A percentile compares a stretch with the other conserved stretches of the same genome.
Evolutionary conservation across 2,797 vertebrate species (phyloP).

Genomic region (Pelodytes ibericus): DNA sequence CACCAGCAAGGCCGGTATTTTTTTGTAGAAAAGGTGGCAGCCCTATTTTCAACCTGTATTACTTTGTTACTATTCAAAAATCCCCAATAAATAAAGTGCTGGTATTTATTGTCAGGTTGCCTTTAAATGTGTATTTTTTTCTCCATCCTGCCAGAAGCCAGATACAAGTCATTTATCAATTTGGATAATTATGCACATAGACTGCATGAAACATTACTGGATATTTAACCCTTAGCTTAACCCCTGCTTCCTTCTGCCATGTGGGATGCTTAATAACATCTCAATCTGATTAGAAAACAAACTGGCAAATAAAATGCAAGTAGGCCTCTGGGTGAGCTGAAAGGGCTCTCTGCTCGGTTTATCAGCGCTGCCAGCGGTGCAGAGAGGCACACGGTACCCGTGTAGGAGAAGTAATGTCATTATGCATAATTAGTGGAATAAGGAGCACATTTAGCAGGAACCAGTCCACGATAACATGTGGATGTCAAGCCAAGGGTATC

Average conservation of each 20-base stretch:
- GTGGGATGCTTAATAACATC: not conserved
- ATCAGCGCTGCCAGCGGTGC: not conserved
- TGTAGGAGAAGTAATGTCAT: conserved; percentile 17
- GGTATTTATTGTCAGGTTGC: too few relatives aligned
- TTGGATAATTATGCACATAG: not conserved
- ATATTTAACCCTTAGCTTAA: not conserved
- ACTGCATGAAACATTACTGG: not conserved
- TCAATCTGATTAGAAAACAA: not conserved
- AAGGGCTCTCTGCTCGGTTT: not conserved
- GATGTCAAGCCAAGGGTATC: conserved; percentile 37
- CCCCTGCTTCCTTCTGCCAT: not conserved
- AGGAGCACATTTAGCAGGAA: not conserved
- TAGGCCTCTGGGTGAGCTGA: not conserved
- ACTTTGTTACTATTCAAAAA: too few relatives aligned
- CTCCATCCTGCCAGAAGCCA: not conserved
- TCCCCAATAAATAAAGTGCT: too few relatives aligned
- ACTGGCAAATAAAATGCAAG: not conserved
- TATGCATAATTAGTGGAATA: conserved; percentile 37
- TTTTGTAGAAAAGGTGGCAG: too few relatives aligned
- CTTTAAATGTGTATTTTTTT: too few relatives aligned
- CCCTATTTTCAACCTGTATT: too few relatives aligned
- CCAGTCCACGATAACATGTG: conserved; percentile 13
- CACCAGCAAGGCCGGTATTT: too few relatives aligned
- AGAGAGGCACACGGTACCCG: not conserved
- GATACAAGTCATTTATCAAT: not conserved